Conservation (phyloP, 2,888 invertebrate species). For the Lamproptera curius region DNA sequence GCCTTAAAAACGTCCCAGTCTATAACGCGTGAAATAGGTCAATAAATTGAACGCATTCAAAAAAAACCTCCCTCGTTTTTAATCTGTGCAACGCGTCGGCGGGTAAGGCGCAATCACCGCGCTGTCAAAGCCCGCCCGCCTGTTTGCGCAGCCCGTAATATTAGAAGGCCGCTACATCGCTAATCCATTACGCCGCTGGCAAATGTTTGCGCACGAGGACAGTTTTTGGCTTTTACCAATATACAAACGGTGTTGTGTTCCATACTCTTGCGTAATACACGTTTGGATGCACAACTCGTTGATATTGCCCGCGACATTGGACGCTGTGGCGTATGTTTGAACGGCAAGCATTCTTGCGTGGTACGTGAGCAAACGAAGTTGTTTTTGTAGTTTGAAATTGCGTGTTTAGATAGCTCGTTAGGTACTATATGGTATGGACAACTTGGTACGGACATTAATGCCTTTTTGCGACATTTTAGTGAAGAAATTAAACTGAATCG, state of each 20-base stretch:
- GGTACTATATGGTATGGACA: too few species aligned
- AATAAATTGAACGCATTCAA: too few species aligned
- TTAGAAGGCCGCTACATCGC: conserved; percentile 32
- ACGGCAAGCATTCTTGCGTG: neutral
- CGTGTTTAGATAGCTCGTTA: too few species aligned
- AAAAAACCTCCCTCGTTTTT: conserved; percentile 7
- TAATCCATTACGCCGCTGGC: conserved; percentile 29
- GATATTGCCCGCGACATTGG: too few species aligned
- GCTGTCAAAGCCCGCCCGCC: conserved; percentile 8
- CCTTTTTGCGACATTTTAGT: too few species aligned
- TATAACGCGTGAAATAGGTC: too few species aligned
- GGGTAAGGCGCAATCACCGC: neutral
- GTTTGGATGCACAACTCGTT: too few species aligned
- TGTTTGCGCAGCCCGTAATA: conserved; percentile 33
- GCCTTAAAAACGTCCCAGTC: too few species aligned
- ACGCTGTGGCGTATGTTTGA: too few species aligned
- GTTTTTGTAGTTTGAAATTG: too few species aligned
- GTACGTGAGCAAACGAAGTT: neutral
- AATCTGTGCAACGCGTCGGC: conserved; percentile 7
- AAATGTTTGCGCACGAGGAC: conserved; percentile 27
- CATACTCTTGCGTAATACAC: conserved; percentile 17
- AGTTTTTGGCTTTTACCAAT: conserved; percentile 23
- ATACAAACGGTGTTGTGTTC: conserved; percentile 18
- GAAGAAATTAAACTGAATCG: too few species aligned
- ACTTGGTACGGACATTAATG: too few species aligned